phyloP scores from a whole-genome alignment of 2,113 vertebrate genomes.

The Forbesichthys agassizii region DNA sequence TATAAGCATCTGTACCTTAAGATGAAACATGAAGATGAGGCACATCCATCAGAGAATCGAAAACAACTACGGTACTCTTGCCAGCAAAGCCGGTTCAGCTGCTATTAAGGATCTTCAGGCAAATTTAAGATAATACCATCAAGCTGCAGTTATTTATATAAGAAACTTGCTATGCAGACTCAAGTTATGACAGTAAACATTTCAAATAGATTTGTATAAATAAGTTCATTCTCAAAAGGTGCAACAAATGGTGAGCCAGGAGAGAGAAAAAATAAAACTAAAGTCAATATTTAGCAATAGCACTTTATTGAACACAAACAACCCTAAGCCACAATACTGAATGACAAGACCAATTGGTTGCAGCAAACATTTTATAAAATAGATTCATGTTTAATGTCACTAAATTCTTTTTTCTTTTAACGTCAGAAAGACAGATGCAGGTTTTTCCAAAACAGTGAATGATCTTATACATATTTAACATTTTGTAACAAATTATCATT shows the following conservation, averaged over 20 bases:
- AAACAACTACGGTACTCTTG: background rate
- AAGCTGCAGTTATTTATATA: too few species aligned
- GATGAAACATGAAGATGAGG: too few species aligned
- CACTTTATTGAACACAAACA: constrained; percentile 92
- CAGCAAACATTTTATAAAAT: constrained; percentile 86
- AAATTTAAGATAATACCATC: background rate
- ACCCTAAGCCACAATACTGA: constrained; percentile 91
- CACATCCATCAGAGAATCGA: background rate
- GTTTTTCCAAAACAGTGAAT: constrained; percentile 81
- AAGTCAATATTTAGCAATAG: constrained; percentile 83
- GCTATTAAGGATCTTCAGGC: background rate
- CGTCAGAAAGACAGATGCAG: constrained; percentile 80
- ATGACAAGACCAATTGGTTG: constrained; percentile 83
- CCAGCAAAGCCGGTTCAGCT: background rate
- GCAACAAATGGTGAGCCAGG: background rate
- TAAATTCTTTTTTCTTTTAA: constrained; percentile 76
- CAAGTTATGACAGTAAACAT: background rate
- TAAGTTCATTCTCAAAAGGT: background rate
- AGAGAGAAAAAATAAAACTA: constrained; percentile 11
- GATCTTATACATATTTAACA: constrained; percentile 80
- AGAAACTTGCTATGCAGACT: background rate
- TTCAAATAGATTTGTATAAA: background rate
- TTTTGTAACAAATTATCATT: constrained; percentile 83
- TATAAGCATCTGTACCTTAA: too few species aligned
- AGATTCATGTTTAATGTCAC: constrained; percentile 82